A percentile compares a stretch with the other conserved stretches of the same genome.
These are phyloP conservation scores for Ceratitis capitata DNA, from an alignment of 1,140 invertebrate genomes.

Conservation along the genomic window DNA sequence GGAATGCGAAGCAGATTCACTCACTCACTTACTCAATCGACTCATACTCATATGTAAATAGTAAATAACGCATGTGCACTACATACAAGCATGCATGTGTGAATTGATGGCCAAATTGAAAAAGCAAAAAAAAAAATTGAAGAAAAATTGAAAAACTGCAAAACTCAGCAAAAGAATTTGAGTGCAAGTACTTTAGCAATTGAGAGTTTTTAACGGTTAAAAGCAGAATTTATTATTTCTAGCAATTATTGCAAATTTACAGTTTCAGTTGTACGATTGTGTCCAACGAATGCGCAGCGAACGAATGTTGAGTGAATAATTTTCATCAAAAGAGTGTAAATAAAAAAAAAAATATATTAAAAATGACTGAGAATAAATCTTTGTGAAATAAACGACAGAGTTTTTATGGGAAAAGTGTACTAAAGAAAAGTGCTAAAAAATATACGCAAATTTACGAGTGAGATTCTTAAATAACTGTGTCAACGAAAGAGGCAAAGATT, in stretches of 20 bases:
- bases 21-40: conserved; percentile 11
- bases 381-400: neutral
- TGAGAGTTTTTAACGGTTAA: neutral
- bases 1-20: neutral
- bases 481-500: neutral
- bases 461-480: neutral
- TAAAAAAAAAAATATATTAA: no score
- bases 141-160: neutral
- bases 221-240: conserved; percentile 30
- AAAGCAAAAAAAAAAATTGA: conserved; percentile 4
- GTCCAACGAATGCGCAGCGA: neutral
- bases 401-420: neutral
- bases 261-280: conserved; percentile 43
- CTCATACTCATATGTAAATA: neutral
- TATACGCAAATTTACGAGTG: no score
- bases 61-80: neutral
- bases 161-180: no score
- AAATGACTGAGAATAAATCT: neutral
- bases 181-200: neutral
- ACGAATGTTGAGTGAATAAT: neutral
- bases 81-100: neutral
- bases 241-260: conserved; percentile 45
- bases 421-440: neutral
- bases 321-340: neutral
- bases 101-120: neutral